Percentiles rank a stretch among this genome's conserved stretches.
These are phyloP conservation scores for Hoplodrina ambigua DNA, from an alignment of 2,888 invertebrate species.

Conservation along the genomic window DNA sequence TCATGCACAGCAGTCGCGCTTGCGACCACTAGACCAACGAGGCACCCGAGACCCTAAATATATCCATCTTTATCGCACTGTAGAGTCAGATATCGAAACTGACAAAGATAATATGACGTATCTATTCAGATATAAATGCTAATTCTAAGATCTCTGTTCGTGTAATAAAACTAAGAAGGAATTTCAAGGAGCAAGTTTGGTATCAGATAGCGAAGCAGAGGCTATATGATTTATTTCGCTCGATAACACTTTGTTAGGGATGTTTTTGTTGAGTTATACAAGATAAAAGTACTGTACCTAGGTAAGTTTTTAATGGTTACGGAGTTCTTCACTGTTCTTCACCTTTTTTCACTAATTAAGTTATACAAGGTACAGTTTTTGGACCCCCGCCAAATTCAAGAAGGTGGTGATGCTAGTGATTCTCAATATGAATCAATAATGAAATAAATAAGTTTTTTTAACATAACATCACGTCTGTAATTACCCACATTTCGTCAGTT, in stretches of 20 bases:
- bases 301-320: conserved; percentile 44
- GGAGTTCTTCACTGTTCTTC: too few relatives aligned
- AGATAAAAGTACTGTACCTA: conserved; percentile 51
- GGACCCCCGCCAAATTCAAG: too few relatives aligned
- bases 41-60: conserved; percentile 5
- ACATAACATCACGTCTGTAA: too few relatives aligned
- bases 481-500: too few relatives aligned
- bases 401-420: too few relatives aligned
- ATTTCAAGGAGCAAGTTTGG: conserved; percentile 66
- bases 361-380: background rate
- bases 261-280: conserved; percentile 65
- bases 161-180: conserved; percentile 63
- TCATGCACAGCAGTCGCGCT: too few relatives aligned
- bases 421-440: too few relatives aligned
- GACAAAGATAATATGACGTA: conserved; percentile 49
- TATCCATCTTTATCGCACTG: conserved; percentile 10
- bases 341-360: conserved; percentile 37
- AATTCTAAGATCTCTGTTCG: conserved; percentile 58
- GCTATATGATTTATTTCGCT: conserved; percentile 78
- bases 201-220: conserved; percentile 69
- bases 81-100: conserved; percentile 25
- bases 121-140: conserved; percentile 57
- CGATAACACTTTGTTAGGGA: conserved; percentile 73
- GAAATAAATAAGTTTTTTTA: too few relatives aligned
- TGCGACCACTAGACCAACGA: too few relatives aligned